phyloP scores from a whole-genome alignment of 2,888 invertebrate species.

The Himalopsyche tibetana region DNA sequence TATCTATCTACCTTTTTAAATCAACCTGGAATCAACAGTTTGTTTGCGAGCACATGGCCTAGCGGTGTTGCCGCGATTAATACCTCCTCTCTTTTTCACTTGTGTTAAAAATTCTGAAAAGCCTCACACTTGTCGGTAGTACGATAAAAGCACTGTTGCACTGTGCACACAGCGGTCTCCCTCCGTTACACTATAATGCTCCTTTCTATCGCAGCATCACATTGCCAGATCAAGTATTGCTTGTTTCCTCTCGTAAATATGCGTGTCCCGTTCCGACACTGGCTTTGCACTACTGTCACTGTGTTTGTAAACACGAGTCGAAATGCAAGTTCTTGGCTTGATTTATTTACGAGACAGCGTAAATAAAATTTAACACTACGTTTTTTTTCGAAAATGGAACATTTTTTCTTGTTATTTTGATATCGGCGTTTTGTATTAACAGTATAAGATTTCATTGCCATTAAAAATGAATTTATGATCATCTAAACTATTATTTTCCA shows the following conservation, averaged over 20 bases:
- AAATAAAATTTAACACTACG: too few relatives aligned
- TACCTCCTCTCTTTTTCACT: neutral
- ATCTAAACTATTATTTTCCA: too few relatives aligned
- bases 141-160: slow-evolving; percentile 17
- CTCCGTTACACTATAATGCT: neutral
- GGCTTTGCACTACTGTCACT: slow-evolving; percentile 48
- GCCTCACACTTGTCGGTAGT: neutral
- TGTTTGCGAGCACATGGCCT: slow-evolving; percentile 28
- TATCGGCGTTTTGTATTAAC: too few relatives aligned
- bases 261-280: neutral
- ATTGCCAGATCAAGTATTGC: slow-evolving; percentile 5
- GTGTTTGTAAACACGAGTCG: slow-evolving; percentile 56
- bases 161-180: neutral
- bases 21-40: slow-evolving; percentile 34
- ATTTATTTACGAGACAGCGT: slow-evolving; percentile 44
- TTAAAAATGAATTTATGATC: too few relatives aligned
- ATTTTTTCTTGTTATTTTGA: too few relatives aligned
- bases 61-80: neutral
- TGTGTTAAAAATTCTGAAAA: neutral
- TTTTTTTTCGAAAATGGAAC: too few relatives aligned
- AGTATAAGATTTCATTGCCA: too few relatives aligned
- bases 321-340: slow-evolving; percentile 50
- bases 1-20: neutral
- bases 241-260: slow-evolving; percentile 2
- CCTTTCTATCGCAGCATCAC: slow-evolving; percentile 14